phyloP scores from a whole-genome alignment of 2,888 invertebrate species.

The Caenorhabditis drosophilae region DNA sequence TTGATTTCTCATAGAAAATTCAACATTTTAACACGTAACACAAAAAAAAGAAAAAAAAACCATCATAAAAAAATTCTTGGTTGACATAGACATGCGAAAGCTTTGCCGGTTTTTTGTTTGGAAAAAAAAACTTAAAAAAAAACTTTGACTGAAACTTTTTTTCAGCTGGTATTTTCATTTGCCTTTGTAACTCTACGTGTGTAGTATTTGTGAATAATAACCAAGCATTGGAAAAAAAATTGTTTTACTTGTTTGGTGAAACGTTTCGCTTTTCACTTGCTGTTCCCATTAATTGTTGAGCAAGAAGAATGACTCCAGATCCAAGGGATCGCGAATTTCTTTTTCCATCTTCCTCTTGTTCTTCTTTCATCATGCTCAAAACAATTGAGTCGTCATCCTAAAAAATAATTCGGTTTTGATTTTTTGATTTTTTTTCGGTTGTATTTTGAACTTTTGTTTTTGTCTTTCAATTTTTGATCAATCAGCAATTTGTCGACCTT shows the following conservation, averaged over 20 bases:
- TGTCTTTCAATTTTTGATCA: too few species aligned
- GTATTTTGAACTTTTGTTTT: too few species aligned
- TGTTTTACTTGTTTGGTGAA: slow-evolving; percentile 12
- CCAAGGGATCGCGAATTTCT: slow-evolving; percentile 34
- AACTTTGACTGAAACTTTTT: not conserved
- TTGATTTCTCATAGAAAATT: too few species aligned
- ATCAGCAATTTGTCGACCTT: too few species aligned
- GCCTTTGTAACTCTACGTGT: too few species aligned
- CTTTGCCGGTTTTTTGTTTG: not conserved
- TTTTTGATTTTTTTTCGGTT: slow-evolving; percentile 1
- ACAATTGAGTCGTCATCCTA: slow-evolving; percentile 51
- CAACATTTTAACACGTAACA: too few species aligned
- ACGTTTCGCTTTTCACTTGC: not conserved
- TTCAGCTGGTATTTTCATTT: too few species aligned
- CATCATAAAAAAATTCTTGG: not conserved
- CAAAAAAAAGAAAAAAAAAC: slow-evolving; percentile 1
- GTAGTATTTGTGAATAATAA: too few species aligned
- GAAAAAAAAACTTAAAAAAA: not conserved
- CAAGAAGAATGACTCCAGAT: slow-evolving; percentile 61
- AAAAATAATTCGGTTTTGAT: not conserved
- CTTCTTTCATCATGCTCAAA: slow-evolving; percentile 47
- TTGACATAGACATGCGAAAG: slow-evolving; percentile 5
- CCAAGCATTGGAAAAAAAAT: too few species aligned
- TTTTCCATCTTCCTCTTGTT: slow-evolving; percentile 35
- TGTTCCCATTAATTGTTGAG: slow-evolving; percentile 60